These are phyloP conservation scores for Clangula hyemalis DNA, from an alignment of 2,797 vertebrate genomes.

Conservation along the genomic window DNA sequence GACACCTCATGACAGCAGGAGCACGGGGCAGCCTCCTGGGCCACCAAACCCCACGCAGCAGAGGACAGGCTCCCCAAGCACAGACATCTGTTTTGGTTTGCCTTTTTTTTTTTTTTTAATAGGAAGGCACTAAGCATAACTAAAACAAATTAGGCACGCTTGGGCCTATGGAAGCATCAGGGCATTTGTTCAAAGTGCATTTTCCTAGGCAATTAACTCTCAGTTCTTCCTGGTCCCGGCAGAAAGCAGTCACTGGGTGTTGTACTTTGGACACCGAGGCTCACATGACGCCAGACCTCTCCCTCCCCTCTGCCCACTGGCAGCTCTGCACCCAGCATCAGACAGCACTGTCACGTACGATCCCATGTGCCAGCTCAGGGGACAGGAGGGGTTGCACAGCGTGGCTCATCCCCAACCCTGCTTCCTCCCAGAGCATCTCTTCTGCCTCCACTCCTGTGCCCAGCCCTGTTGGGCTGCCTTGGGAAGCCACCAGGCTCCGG, in stretches of 20 bases:
- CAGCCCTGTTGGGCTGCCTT: rapidly evolving
- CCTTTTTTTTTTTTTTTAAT: not conserved
- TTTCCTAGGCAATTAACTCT: not conserved
- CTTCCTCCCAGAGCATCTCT: rapidly evolving
- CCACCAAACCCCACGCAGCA: not conserved
- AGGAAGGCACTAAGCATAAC: not conserved
- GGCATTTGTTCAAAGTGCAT: not conserved
- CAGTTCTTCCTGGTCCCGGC: not conserved
- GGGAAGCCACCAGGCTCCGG: not conserved
- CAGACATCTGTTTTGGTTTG: not conserved
- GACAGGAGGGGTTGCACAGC: not conserved
- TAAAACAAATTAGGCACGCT: not conserved
- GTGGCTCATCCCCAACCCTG: not conserved
- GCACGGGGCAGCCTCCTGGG: not conserved
- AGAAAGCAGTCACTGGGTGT: not conserved
- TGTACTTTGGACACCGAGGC: not conserved
- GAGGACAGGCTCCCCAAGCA: not conserved
- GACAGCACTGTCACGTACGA: rapidly evolving
- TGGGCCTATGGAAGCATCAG: not conserved
- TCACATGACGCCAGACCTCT: not conserved
- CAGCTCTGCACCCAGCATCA: not conserved
- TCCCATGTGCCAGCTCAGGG: not conserved
- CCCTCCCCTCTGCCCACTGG: not conserved
- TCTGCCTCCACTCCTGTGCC: not conserved
- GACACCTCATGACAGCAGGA: not conserved